Percentiles rank a stretch among this genome's conserved stretches.
Evolutionary conservation across 1,140 invertebrate genomes (phyloP).

Genomic region (Drosophila parvula): DNA sequence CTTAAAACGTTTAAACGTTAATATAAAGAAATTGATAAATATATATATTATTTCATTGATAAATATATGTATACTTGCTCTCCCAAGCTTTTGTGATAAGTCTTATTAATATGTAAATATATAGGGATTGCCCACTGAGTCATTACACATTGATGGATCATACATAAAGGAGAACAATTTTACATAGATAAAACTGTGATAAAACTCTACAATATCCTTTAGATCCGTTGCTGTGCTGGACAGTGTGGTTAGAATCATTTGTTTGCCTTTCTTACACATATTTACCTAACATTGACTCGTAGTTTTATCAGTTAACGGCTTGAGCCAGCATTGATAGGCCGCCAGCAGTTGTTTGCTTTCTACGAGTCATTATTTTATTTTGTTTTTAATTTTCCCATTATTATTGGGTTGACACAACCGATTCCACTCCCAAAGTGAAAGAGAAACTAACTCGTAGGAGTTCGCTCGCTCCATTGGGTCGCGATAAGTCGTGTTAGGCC

Average conservation of each 20-base stretch:
- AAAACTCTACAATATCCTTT: not conserved
- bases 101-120: not conserved
- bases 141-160: not conserved
- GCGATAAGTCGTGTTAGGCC: slow-evolving; percentile 19
- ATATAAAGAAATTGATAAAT: not conserved
- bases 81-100: not conserved
- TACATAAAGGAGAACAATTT: not conserved
- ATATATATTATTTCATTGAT: not conserved
- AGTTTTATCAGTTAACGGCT: slow-evolving; percentile 18
- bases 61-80: not conserved
- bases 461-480: slow-evolving; percentile 6
- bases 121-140: not conserved
- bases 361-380: slow-evolving; percentile 7
- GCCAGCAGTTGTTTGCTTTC: slow-evolving; percentile 27
- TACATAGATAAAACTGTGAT: not conserved
- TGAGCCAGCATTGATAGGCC: slow-evolving; percentile 12
- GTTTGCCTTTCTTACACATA: slow-evolving; percentile 15
- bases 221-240: not conserved
- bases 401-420: slow-evolving; percentile 3
- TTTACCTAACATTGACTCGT: slow-evolving; percentile 25
- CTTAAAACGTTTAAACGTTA: not conserved
- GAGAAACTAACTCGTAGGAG: slow-evolving; percentile 27
- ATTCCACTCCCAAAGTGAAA: slow-evolving; percentile 15
- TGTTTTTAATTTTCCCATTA: slow-evolving; percentile 8
- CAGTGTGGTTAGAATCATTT: not conserved